These are phyloP conservation scores for Drosophila bocqueti DNA, from an alignment of 1,140 invertebrate genomes.

Conservation along the genomic window DNA sequence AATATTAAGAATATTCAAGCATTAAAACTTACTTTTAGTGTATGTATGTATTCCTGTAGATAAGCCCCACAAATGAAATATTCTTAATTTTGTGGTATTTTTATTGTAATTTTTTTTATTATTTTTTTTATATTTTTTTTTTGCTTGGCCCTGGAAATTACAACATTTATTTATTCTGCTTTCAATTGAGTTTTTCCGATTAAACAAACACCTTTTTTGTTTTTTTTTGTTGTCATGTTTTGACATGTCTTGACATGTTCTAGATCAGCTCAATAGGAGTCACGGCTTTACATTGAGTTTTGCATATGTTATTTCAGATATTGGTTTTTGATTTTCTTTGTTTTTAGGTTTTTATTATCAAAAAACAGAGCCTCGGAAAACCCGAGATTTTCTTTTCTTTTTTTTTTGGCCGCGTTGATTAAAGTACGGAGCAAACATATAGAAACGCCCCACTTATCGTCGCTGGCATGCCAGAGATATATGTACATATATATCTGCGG, in stretches of 20 bases:
- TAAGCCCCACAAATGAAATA: background rate
- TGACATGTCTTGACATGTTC: conserved; percentile 17
- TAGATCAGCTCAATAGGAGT: conserved; percentile 68
- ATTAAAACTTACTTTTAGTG: background rate
- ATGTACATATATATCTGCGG: conserved; percentile 13
- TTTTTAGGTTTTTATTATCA: conserved; percentile 27
- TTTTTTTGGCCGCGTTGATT: conserved; percentile 2
- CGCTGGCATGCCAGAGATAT: conserved; percentile 2
- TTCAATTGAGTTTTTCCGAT: conserved; percentile 34
- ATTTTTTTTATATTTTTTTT: conserved; percentile 29
- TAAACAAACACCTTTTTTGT: conserved; percentile 26
- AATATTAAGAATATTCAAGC: no score
- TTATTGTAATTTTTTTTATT: conserved; percentile 28
- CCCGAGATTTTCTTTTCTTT: background rate
- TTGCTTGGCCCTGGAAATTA: conserved; percentile 61
- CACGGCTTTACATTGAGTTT: conserved; percentile 49
- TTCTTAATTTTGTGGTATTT: background rate
- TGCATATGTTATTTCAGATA: conserved; percentile 10
- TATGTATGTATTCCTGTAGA: background rate
- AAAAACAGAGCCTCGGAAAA: conserved; percentile 39
- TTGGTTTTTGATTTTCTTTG: conserved; percentile 3
- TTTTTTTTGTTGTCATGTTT: conserved; percentile 16
- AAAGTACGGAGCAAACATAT: conserved; percentile 18
- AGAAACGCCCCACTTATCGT: conserved; percentile 16
- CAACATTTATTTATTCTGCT: conserved; percentile 61